Evolutionary conservation across 1,140 invertebrate genomes (phyloP).

Genomic region (Xylocopa sonorina): DNA sequence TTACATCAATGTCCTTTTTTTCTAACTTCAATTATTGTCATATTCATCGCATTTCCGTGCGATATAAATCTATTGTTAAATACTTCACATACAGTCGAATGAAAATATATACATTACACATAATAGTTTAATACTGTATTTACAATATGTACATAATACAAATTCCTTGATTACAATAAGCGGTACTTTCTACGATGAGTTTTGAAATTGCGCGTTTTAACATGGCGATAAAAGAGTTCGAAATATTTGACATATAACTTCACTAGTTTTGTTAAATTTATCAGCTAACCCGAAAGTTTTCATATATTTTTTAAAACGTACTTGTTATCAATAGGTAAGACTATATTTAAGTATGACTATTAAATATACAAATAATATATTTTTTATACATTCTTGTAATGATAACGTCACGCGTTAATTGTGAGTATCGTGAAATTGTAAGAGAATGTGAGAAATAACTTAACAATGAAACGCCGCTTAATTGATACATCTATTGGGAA

Average conservation of each 20-base stretch:
- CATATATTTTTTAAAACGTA: neutral
- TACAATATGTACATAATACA: neutral
- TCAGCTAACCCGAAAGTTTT: neutral
- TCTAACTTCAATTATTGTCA: neutral
- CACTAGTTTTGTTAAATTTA: neutral
- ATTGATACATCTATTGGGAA: constrained; percentile 28
- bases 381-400: neutral
- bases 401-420: constrained; percentile 22
- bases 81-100: neutral
- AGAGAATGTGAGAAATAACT: neutral
- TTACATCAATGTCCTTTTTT: neutral
- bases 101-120: neutral
- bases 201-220: constrained; percentile 34
- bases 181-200: accelerated
- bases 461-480: constrained; percentile 29
- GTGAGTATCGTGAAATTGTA: neutral
- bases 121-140: neutral
- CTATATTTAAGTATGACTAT: neutral
- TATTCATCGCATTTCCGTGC: neutral
- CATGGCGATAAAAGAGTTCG: constrained; percentile 1
- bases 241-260: neutral
- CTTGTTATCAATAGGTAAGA: constrained; percentile 35
- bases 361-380: neutral
- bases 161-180: neutral
- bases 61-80: neutral